phyloP scores from a whole-genome alignment of 2,113 vertebrate genomes.

The Siniperca chuatsi region DNA sequence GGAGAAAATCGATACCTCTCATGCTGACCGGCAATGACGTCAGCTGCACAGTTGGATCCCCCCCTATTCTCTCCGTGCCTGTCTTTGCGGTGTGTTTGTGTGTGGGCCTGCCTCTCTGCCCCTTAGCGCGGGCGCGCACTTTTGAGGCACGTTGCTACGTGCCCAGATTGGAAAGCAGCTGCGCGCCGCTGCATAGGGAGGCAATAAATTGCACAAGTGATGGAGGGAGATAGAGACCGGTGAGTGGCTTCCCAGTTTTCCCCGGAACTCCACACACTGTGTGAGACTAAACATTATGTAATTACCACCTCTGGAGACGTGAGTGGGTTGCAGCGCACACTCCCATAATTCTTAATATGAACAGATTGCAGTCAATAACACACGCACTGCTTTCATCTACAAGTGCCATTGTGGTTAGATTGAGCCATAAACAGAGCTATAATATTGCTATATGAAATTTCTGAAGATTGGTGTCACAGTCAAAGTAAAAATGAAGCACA shows the following conservation, averaged over 20 bases:
- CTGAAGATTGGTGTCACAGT: background rate
- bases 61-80: background rate
- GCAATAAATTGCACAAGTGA: slow-evolving; percentile 45
- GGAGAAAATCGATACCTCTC: slow-evolving; percentile 52
- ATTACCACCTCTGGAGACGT: slow-evolving; percentile 28
- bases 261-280: slow-evolving; percentile 4
- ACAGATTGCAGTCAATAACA: background rate
- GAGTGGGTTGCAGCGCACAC: background rate
- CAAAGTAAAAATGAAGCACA: background rate
- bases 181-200: slow-evolving; percentile 32
- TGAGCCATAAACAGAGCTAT: background rate
- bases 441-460: background rate
- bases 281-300: slow-evolving; percentile 35
- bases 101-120: slow-evolving; percentile 15
- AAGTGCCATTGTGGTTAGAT: background rate
- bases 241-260: background rate
- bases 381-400: background rate
- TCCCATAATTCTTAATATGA: background rate
- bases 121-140: slow-evolving; percentile 34
- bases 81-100: background rate
- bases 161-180: slow-evolving; percentile 73
- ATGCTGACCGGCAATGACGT: slow-evolving; percentile 56
- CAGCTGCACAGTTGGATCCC: slow-evolving; percentile 32
- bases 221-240: slow-evolving; percentile 12
- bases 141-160: slow-evolving; percentile 65